Evolutionary conservation across 2,797 vertebrate species (phyloP).

Genomic region (Fistularia commersonii): DNA sequence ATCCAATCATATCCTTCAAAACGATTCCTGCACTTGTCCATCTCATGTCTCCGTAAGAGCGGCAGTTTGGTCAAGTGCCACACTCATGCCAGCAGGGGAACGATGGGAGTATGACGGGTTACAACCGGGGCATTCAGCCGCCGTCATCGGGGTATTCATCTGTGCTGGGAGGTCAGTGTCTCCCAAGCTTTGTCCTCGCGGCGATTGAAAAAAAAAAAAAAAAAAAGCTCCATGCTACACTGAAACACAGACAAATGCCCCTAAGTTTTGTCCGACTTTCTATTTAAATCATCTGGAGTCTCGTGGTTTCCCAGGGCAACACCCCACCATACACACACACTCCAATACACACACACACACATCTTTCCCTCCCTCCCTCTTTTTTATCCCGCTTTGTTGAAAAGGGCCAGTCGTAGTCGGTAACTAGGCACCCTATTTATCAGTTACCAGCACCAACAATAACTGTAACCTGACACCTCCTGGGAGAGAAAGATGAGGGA

Average conservation of each 20-base stretch:
- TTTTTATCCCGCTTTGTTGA: slow-evolving; percentile 44
- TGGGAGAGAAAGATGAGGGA: slow-evolving; percentile 39
- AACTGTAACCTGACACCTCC: slow-evolving; percentile 73
- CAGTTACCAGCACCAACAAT: slow-evolving; percentile 91
- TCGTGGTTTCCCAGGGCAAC: slow-evolving; percentile 79
- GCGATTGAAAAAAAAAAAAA: slow-evolving; percentile 29
- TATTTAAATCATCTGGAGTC: slow-evolving; percentile 76
- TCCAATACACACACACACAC: background rate
- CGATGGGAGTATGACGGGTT: slow-evolving; percentile 26
- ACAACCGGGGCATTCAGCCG: slow-evolving; percentile 40
- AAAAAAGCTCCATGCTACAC: slow-evolving; percentile 46
- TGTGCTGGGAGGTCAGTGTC: slow-evolving; percentile 22
- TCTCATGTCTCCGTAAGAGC: slow-evolving; percentile 9
- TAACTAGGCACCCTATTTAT: slow-evolving; percentile 86
- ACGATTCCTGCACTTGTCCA: background rate
- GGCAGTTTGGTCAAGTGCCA: slow-evolving; percentile 31
- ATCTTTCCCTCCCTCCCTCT: slow-evolving; percentile 1
- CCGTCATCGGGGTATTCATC: slow-evolving; percentile 38
- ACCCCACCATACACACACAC: slow-evolving; percentile 2
- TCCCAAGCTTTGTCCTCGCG: slow-evolving; percentile 32
- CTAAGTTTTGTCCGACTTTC: slow-evolving; percentile 65
- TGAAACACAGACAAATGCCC: slow-evolving; percentile 29
- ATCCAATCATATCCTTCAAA: background rate
- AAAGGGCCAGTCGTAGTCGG: slow-evolving; percentile 76
- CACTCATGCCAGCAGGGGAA: slow-evolving; percentile 28